Evolutionary conservation across 1,140 invertebrate species (phyloP).

Genomic region (Armadillidium nasatum): DNA sequence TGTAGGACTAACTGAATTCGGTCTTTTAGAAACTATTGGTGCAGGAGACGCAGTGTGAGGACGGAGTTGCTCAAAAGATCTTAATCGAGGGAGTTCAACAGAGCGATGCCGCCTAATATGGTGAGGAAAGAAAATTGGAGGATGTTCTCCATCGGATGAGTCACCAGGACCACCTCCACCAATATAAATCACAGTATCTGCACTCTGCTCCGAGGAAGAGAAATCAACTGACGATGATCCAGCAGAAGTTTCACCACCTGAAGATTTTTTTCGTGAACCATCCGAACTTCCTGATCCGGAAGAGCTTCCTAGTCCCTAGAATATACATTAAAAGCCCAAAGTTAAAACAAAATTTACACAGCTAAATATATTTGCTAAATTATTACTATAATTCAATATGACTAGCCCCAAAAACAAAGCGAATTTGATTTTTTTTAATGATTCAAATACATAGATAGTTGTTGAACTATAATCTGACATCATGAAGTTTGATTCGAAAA

Average conservation of each 20-base stretch:
- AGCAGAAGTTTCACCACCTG: constrained; percentile 41
- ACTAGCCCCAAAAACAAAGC: no score
- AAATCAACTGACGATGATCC: constrained; percentile 75
- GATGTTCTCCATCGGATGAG: constrained; percentile 83
- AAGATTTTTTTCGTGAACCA: constrained; percentile 35
- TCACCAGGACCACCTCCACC: constrained; percentile 69
- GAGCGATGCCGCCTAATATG: constrained; percentile 36
- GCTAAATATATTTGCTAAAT: no score
- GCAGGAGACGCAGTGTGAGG: constrained; percentile 41
- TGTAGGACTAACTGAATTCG: constrained; percentile 41
- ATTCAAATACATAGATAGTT: no score
- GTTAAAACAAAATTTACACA: no score
- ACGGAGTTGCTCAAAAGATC: constrained; percentile 41
- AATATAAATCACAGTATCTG: constrained; percentile 93
- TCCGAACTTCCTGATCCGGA: constrained; percentile 43
- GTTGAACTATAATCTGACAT: no score
- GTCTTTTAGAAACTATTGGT: constrained; percentile 32
- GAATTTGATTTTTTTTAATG: no score
- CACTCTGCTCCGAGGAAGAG: constrained; percentile 85
- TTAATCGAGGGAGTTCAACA: constrained; percentile 31
- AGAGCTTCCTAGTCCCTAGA: constrained; percentile 3
- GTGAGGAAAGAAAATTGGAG: constrained; percentile 51
- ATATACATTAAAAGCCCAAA: no score
- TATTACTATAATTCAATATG: no score
- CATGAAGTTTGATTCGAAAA: no score